phyloP scores from a whole-genome alignment of 2,113 vertebrate genomes.

The Forbesichthys papilliferus region DNA sequence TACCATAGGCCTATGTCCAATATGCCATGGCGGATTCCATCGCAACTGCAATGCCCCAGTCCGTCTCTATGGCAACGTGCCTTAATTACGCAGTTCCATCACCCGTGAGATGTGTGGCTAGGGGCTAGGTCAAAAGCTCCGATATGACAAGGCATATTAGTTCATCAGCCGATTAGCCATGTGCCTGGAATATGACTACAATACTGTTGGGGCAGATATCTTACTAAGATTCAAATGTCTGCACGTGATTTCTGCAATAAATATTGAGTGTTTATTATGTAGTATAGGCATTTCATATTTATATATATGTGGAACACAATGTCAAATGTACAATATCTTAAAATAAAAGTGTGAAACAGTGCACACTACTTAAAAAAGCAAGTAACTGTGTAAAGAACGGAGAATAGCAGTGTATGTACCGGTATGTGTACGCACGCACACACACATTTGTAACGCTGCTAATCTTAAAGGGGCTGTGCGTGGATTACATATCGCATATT shows the following conservation, averaged over 20 bases:
- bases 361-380: constrained; percentile 20
- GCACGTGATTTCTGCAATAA: constrained; percentile 67
- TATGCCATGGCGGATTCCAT: constrained; percentile 43
- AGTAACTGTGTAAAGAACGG: constrained; percentile 36
- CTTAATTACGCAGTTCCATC: constrained; percentile 52
- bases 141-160: constrained; percentile 74
- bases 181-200: constrained; percentile 33
- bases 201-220: constrained; percentile 47
- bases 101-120: constrained; percentile 55
- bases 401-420: constrained; percentile 1
- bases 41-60: constrained; percentile 41
- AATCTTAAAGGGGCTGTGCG: constrained; percentile 59
- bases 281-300: constrained; percentile 18
- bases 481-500: constrained; percentile 51
- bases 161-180: constrained; percentile 66
- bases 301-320: constrained; percentile 63
- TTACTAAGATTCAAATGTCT: constrained; percentile 45
- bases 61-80: constrained; percentile 60
- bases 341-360: constrained; percentile 28
- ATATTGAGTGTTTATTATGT: constrained; percentile 57
- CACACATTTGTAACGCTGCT: constrained; percentile 39
- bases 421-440: constrained; percentile 15
- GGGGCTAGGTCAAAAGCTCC: constrained; percentile 54
- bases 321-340: constrained; percentile 68
- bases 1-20: constrained; percentile 51